phyloP scores from a whole-genome alignment of 2,888 invertebrate species.

The Campoplex capitator region DNA sequence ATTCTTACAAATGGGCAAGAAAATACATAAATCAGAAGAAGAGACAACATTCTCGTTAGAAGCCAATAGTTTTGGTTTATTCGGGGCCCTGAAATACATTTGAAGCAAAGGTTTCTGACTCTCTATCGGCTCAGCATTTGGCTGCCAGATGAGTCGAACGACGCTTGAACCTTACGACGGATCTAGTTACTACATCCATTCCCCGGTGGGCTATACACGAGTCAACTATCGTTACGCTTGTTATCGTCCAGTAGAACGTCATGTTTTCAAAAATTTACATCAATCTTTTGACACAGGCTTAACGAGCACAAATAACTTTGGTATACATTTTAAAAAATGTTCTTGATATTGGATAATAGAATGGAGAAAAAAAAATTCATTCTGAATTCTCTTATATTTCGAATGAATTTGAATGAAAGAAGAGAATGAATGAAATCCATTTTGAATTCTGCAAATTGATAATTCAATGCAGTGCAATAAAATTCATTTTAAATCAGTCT shows the following conservation, averaged over 20 bases:
- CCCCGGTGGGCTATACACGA: conserved; percentile 44
- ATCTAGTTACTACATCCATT: conserved; percentile 68
- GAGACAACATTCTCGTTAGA: conserved; percentile 25
- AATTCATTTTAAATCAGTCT: background rate
- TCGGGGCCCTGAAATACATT: conserved; percentile 23
- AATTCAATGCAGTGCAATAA: background rate
- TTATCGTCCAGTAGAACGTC: conserved; percentile 35
- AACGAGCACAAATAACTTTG: conserved; percentile 8
- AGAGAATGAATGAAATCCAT: no score
- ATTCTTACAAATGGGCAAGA: background rate
- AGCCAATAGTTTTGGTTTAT: conserved; percentile 12
- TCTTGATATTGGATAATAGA: background rate
- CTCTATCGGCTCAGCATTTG: conserved; percentile 67
- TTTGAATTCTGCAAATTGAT: no score
- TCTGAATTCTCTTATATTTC: background rate
- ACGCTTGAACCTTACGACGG: conserved; percentile 48
- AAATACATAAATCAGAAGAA: background rate
- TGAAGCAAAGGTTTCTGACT: conserved; percentile 10
- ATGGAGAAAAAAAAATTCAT: background rate
- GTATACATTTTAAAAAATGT: background rate
- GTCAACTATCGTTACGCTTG: conserved; percentile 60
- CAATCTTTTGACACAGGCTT: conserved; percentile 21
- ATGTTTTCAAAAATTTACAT: conserved; percentile 15
- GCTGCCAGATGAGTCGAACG: conserved; percentile 70
- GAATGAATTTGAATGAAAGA: no score